Evolutionary conservation across 2,113 vertebrate genomes (phyloP).

Genomic region (Cebus imitator): DNA sequence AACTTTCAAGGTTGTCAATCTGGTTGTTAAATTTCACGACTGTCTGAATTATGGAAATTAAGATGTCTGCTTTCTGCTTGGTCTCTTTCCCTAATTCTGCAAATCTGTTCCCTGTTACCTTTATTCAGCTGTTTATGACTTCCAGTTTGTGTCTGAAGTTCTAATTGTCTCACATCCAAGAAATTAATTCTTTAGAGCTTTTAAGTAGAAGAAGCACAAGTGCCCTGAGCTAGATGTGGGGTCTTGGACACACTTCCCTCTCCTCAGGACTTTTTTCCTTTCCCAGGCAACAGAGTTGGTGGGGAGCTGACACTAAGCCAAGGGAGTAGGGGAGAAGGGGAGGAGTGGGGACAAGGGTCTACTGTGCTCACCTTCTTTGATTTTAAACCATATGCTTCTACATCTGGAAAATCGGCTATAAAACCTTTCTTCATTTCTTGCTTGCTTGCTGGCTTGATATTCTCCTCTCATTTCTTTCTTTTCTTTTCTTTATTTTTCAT

Average conservation of each 20-base stretch:
- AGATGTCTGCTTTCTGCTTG: not conserved
- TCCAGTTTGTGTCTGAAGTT: not conserved
- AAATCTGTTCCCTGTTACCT: not conserved
- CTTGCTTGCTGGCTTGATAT: not conserved
- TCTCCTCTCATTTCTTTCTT: not conserved
- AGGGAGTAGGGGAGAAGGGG: fast-evolving
- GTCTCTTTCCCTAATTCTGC: not conserved
- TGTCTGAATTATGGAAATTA: not conserved
- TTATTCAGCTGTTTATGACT: not conserved
- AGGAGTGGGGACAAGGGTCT: fast-evolving
- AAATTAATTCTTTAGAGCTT: not conserved
- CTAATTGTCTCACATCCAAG: not conserved
- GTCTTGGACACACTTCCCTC: not conserved
- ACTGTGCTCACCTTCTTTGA: not conserved
- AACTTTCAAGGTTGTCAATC: not conserved
- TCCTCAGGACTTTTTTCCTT: not conserved
- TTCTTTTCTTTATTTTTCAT: not conserved
- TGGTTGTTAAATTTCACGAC: not conserved
- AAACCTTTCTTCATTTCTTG: not conserved
- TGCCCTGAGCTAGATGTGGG: not conserved
- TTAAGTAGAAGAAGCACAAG: not conserved
- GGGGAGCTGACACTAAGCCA: not conserved
- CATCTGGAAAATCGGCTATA: not conserved
- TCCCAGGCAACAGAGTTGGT: fast-evolving
- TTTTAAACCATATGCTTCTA: not conserved